Conservation (phyloP, 2,888 invertebrate species). For the Morinoia aosen region DNA sequence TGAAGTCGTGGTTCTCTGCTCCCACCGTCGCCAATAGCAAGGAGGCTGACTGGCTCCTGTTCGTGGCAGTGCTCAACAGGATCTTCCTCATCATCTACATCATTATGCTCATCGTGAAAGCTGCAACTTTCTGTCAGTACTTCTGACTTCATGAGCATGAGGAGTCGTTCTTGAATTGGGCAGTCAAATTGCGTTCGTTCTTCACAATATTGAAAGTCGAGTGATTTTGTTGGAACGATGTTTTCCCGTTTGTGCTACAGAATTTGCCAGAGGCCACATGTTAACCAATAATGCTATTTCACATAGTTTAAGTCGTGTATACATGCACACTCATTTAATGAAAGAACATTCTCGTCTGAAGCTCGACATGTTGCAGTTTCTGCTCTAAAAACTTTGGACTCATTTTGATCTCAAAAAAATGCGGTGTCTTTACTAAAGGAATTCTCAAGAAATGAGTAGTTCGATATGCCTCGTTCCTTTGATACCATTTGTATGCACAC, state of each 20-base stretch:
- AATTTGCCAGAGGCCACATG: background rate
- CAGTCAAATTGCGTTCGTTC: background rate
- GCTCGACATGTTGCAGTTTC: background rate
- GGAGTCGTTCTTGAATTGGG: background rate
- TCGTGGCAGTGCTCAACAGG: constrained; percentile 61
- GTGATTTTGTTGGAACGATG: background rate
- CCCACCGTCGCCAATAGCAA: constrained; percentile 28
- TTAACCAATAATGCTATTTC: background rate
- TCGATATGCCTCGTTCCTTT: no score
- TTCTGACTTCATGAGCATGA: background rate
- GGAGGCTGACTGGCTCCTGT: constrained; percentile 60
- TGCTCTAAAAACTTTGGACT: background rate
- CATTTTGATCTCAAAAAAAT: background rate
- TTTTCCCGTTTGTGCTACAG: background rate
- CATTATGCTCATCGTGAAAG: constrained; percentile 58
- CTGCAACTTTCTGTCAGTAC: constrained; percentile 49
- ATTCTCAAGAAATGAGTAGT: no score
- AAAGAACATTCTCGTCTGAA: background rate
- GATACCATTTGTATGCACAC: no score
- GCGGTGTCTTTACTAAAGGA: no score
- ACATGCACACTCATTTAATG: background rate
- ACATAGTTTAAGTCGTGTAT: background rate
- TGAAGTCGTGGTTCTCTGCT: background rate
- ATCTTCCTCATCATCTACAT: constrained; percentile 59
- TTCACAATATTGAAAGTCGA: background rate